These are phyloP conservation scores for Syngnathus scovelli DNA, from an alignment of 2,113 vertebrate genomes.

Conservation along the genomic window DNA sequence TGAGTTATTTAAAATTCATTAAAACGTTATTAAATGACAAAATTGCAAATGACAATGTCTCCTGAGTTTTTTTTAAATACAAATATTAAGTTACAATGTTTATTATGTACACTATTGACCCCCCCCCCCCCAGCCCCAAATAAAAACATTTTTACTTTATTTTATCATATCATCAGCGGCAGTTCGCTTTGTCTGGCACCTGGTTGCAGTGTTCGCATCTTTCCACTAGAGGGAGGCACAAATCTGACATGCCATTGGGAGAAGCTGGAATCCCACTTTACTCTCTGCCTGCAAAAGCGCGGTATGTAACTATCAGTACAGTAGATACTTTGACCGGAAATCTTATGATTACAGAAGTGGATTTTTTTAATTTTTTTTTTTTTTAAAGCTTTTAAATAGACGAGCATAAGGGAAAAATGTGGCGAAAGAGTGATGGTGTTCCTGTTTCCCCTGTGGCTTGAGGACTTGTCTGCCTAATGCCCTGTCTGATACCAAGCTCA, in stretches of 20 bases:
- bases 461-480: conserved; percentile 68
- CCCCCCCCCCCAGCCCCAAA: too few species aligned
- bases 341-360: too few species aligned
- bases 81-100: too few species aligned
- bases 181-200: background rate
- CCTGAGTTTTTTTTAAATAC: too few species aligned
- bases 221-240: conserved; percentile 52
- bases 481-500: conserved; percentile 60
- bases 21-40: too few species aligned
- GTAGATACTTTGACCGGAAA: background rate
- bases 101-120: too few species aligned
- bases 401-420: conserved; percentile 26
- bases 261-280: too few species aligned
- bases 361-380: too few species aligned
- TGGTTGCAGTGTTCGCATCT: background rate
- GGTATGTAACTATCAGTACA: background rate
- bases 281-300: background rate
- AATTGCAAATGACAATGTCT: too few species aligned
- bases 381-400: background rate
- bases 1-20: too few species aligned
- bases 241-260: background rate
- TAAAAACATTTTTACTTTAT: background rate
- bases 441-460: conserved; percentile 58
- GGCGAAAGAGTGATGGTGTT: conserved; percentile 43
- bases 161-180: background rate